Base-by-base conservation (phyloP, 2,888 invertebrate genomes). In the Athrips mouffetella region DNA sequence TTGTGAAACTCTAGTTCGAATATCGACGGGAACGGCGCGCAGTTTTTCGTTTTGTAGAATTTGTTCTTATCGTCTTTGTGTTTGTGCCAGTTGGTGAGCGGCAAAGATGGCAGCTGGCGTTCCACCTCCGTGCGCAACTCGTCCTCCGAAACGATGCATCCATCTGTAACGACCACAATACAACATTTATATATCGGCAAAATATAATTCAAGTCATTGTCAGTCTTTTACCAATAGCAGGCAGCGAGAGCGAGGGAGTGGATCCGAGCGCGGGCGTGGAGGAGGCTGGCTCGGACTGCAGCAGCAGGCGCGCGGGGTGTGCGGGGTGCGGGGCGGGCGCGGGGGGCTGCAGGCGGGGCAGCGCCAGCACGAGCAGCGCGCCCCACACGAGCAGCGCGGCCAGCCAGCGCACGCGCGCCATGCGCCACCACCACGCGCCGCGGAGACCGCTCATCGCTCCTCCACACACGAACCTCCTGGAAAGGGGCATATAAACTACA, bases 1-100 rank as follows among this genome's bases (percentile, higher is more conserved):
- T 97, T 97, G 83, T 96, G 96, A 86, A 96, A 97, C 76, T 97
- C 95, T 55, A 97, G 87, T 67, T 97, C 97, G 80, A 94, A 96
- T 60, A 97, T 93, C 51, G 93, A 94, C 0, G 97, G 97, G 76
- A 95, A 96, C 58, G 93, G 92, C 50, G 95, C 94, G 82, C 96
- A 96, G 51, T 92, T 92, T 62, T 91, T 91, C 76, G 93, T 94
- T 69, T 90, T 91, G 67, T 77, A 77, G 63, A 74, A 88, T 52
- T 92, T 90, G 58, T 92, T 91, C 76, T 94, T 94, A 72, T 94
- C 94, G 71, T 94, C 92, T 70, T 94, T 94, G 73, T 94, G 93
- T 59, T 92, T 92, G 73, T 92, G 93, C 96, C 96, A 96, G 78
- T 95, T 96, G 50, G 92, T 91, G 41, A 96, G 92, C 2, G 97